Percentiles rank a stretch among this genome's conserved stretches.
phyloP scores from a whole-genome alignment of 2,113 vertebrate genomes.

The Engraulis encrasicolus region DNA sequence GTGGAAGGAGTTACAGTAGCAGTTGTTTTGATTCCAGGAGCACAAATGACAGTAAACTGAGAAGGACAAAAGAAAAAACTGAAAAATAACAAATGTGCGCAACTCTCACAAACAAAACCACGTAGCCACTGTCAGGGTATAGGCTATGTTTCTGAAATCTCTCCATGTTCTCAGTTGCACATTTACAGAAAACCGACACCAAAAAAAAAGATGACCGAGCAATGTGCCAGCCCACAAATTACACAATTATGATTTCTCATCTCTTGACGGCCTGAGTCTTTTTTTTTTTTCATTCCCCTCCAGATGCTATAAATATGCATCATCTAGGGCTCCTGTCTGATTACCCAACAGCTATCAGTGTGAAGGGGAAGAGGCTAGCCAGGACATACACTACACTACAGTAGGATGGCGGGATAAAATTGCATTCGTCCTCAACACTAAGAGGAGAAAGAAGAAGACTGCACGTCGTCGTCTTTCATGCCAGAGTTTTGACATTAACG shows the following conservation, averaged over 20 bases:
- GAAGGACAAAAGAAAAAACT: neutral
- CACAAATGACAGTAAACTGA: neutral
- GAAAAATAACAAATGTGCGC: neutral
- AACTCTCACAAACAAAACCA: neutral
- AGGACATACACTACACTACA: too few species aligned
- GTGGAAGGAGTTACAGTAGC: neutral
- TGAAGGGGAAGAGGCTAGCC: neutral
- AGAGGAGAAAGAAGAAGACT: too few species aligned
- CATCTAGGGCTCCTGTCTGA: neutral
- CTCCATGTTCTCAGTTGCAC: neutral
- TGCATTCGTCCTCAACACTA: constrained; percentile 16
- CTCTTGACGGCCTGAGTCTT: neutral
- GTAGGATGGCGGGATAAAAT: constrained; percentile 14
- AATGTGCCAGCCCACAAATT: neutral
- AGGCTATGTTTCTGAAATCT: neutral
- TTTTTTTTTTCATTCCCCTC: neutral
- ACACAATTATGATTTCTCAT: neutral
- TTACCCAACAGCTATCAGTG: neutral
- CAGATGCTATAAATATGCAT: neutral
- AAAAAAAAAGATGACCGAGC: neutral
- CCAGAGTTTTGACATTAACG: constrained; percentile 39
- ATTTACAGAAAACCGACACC: neutral
- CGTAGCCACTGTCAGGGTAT: neutral
- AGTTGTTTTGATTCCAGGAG: neutral
- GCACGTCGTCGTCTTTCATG: constrained; percentile 33